Conservation (phyloP, 2,113 vertebrate species). For the Apodemus sylvaticus region DNA sequence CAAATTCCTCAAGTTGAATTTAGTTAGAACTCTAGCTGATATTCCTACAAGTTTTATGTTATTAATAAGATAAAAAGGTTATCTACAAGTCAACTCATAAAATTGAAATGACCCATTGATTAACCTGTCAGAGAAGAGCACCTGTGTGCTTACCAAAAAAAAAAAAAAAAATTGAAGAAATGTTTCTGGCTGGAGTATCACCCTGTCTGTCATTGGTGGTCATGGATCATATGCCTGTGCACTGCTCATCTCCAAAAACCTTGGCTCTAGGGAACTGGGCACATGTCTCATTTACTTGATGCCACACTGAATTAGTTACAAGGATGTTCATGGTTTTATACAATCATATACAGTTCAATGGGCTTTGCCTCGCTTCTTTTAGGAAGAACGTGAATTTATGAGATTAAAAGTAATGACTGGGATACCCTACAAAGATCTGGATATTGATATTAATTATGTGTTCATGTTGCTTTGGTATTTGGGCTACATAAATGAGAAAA, state of each 20-base stretch:
- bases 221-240: not conserved
- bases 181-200: not conserved
- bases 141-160: not conserved
- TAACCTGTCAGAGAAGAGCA: constrained; percentile 10
- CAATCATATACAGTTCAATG: constrained; percentile 31
- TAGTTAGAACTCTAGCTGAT: not conserved
- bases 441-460: constrained; percentile 49
- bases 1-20: not conserved
- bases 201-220: not conserved
- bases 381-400: not conserved
- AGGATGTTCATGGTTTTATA: not conserved
- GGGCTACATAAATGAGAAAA: constrained; percentile 29
- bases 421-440: not conserved
- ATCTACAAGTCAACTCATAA: constrained; percentile 13
- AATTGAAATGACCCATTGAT: constrained; percentile 36
- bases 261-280: not conserved
- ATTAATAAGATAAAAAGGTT: not conserved
- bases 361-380: constrained; percentile 27
- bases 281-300: constrained; percentile 12
- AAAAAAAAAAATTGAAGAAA: not conserved
- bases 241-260: constrained; percentile 11
- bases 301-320: constrained; percentile 31
- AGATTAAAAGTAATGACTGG: constrained; percentile 35
- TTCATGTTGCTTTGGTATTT: constrained; percentile 53
- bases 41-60: not conserved